phyloP scores from a whole-genome alignment of 2,113 vertebrate genomes.

The Tricholaema leucomelas region DNA sequence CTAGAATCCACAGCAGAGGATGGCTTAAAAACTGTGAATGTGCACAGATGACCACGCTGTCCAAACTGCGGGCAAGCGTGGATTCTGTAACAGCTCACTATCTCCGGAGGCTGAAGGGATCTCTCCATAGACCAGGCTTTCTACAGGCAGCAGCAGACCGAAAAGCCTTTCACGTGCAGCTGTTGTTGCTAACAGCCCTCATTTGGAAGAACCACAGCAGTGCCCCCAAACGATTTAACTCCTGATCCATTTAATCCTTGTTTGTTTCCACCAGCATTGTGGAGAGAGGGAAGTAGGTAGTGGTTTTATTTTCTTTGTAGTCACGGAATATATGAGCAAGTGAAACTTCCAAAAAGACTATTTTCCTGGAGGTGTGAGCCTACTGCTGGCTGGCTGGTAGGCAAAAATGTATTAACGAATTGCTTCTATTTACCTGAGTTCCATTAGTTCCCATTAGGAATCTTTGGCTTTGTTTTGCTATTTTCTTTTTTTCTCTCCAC shows the following conservation, averaged over 20 bases:
- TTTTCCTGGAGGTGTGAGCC: not conserved
- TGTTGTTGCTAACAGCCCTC: not conserved
- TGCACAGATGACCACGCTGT: not conserved
- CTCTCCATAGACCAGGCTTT: not conserved
- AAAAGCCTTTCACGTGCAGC: not conserved
- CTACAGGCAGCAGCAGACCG: not conserved
- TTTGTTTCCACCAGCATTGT: not conserved
- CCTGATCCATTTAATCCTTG: not conserved
- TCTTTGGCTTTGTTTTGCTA: not conserved
- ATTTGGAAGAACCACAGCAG: not conserved
- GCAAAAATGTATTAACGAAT: not conserved
- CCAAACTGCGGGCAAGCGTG: not conserved
- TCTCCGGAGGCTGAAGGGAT: not conserved
- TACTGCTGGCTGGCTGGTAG: not conserved
- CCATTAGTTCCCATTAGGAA: not conserved
- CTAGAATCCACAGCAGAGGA: not conserved
- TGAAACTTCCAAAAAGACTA: not conserved
- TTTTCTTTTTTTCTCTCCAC: not conserved
- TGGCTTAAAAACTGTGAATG: not conserved
- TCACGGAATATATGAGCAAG: not conserved
- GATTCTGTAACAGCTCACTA: not conserved
- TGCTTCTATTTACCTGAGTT: not conserved
- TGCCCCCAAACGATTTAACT: not conserved
- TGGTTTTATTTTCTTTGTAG: not conserved
- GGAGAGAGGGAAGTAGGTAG: not conserved